Evolutionary conservation across 2,797 vertebrate species (phyloP), one percentile per base, ranked within the genome.

Genomic region (Enteromius argenteus): DNA sequence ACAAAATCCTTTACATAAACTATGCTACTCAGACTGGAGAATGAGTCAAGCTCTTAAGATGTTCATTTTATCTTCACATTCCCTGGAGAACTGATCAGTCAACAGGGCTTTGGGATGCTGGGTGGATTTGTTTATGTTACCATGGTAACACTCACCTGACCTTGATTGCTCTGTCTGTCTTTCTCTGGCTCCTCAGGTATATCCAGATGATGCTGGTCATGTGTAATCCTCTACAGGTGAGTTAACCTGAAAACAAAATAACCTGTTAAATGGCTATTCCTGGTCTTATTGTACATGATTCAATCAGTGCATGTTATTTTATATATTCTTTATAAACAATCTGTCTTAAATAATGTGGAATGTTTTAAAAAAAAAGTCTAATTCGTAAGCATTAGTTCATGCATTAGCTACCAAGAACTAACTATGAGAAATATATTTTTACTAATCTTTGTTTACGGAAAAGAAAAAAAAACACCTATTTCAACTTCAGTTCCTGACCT

Each of bases 121-220:
- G 42, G 35, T 71, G 64, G 51, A 78, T 71, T 60, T 84, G 74
- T 83, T 83, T 76, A 27, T 42, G 81, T 58, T 83, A 32, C 23
- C 37, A 68, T 27, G 32, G 23, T 17, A 77, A 76, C 35, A 77
- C 60, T 74, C 32, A 88, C 90, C 90, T 85, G 89, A 80, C 90
- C 87, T 80, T 87, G 87, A 88, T 91, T 86, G 39, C n/a, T 92
- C 90, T 92, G 90, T 91, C 66, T 89, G 19, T 73, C 44, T 75
- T 32, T 77, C 86, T 91, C 87, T 87, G 60, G 51, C 21, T 30
- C 30, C 89, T 87, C 91, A 96, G 95, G 94, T 96, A 92, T 95
- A 92, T 95, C 93, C 95, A 96, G 94, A 95, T 94, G 93, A 94
- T 96, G 92, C 93, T 96, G 94, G 95, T 95, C 92, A 95, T 95